These are phyloP conservation scores for Pogoniulus pusillus DNA, from an alignment of 2,797 vertebrate genomes.

Conservation along the genomic window DNA sequence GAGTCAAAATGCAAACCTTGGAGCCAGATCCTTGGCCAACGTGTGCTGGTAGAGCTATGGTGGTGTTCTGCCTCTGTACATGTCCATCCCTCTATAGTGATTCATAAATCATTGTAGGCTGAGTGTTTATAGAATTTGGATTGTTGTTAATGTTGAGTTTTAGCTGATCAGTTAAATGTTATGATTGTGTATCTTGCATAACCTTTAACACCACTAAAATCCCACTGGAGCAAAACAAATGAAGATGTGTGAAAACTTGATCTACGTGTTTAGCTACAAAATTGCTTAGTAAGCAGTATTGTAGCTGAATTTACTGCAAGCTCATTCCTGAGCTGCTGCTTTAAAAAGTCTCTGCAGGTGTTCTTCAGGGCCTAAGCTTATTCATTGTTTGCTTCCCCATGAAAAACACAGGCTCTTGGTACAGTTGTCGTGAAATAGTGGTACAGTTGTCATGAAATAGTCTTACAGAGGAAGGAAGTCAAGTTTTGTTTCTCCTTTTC, in stretches of 20 bases:
- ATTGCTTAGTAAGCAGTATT: neutral
- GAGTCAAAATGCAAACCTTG: neutral
- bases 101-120: neutral
- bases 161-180: neutral
- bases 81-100: neutral
- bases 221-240: slow-evolving; percentile 4
- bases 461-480: neutral
- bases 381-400: neutral
- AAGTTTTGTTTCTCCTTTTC: slow-evolving; percentile 7
- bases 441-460: neutral
- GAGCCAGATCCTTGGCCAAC: neutral
- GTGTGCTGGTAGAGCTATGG: neutral
- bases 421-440: neutral
- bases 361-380: neutral
- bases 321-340: neutral
- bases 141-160: neutral
- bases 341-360: neutral
- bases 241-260: neutral
- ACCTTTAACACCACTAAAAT: slow-evolving; percentile 34
- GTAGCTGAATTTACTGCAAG: neutral
- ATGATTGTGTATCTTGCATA: neutral
- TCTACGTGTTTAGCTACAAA: neutral
- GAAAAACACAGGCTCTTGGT: neutral
- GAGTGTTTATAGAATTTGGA: neutral
- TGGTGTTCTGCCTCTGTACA: fast-evolving